These are phyloP conservation scores for Uria lomvia DNA, from an alignment of 2,113 vertebrate species.

Conservation along the genomic window DNA sequence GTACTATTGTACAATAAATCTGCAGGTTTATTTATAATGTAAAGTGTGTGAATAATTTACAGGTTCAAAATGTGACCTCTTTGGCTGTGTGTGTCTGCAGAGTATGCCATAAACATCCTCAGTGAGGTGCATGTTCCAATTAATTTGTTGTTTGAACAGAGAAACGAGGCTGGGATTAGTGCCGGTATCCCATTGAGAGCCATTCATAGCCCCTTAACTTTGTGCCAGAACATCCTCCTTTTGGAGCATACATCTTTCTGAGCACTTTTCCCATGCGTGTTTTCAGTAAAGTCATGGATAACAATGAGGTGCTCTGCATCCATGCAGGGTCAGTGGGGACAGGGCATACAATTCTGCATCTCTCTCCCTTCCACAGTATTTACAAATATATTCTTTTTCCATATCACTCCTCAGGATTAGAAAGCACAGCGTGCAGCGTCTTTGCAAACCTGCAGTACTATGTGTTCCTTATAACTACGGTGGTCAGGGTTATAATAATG, in stretches of 20 bases:
- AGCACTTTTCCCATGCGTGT: neutral
- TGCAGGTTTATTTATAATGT: conserved; percentile 37
- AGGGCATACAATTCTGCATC: accelerated
- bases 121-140: neutral
- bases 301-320: neutral
- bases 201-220: neutral
- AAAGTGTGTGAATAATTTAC: conserved; percentile 28
- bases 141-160: neutral
- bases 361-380: neutral
- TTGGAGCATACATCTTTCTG: neutral
- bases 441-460: neutral
- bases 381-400: neutral
- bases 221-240: neutral
- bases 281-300: neutral
- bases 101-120: neutral
- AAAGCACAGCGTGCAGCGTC: neutral
- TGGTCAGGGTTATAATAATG: neutral
- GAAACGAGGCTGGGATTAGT: neutral
- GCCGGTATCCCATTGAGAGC: neutral
- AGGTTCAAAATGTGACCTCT: neutral
- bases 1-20: conserved; percentile 47
- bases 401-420: neutral
- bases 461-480: neutral
- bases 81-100: neutral
- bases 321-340: accelerated